phyloP scores from a whole-genome alignment of 2,113 vertebrate genomes.

The Microcebus tavaratra region DNA sequence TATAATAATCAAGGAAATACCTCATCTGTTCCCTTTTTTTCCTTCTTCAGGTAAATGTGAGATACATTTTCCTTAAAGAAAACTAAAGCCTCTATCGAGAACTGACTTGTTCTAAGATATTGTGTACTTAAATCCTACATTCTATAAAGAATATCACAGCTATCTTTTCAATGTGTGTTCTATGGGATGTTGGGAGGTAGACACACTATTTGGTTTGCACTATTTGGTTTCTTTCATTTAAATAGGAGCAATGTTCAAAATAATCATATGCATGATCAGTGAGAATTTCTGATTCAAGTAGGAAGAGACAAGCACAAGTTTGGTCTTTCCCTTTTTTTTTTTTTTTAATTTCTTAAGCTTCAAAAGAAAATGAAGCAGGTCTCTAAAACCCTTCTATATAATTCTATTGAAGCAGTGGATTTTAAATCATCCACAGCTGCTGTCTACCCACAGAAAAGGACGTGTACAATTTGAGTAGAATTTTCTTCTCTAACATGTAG shows the following conservation, averaged over 20 bases:
- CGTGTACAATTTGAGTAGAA: not conserved
- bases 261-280: conserved; percentile 11
- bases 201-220: not conserved
- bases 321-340: not conserved
- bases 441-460: not conserved
- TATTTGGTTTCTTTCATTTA: conserved; percentile 48
- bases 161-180: not conserved
- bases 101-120: conserved; percentile 2
- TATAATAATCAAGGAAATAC: conserved; percentile 69
- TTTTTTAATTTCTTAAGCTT: not conserved
- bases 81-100: conserved; percentile 61
- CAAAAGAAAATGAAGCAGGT: conserved; percentile 5
- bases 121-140: not conserved
- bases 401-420: not conserved
- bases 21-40: not conserved
- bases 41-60: conserved; percentile 13
- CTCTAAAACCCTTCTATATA: not conserved
- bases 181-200: conserved; percentile 4
- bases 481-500: not conserved
- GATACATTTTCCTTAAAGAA: conserved; percentile 64
- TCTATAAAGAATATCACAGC: not conserved
- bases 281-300: not conserved
- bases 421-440: not conserved
- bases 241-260: conserved; percentile 23
- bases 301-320: not conserved